These are phyloP conservation scores for Apodemia duryi DNA, from an alignment of 2,888 invertebrate genomes.

Conservation along the genomic window DNA sequence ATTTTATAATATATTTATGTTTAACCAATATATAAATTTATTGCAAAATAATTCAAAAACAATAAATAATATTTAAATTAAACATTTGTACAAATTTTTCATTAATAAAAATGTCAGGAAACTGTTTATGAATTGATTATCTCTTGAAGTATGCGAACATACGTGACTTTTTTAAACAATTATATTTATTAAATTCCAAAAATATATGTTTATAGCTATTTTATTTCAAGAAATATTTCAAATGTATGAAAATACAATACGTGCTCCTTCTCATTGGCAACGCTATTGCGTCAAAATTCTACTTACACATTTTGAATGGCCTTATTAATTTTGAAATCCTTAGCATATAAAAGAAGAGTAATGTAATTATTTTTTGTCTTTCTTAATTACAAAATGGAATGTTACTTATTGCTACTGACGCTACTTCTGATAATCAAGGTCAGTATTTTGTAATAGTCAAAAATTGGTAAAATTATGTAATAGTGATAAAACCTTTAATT, in stretches of 20 bases:
- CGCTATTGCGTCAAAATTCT: constrained; percentile 39
- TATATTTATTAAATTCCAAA: neutral
- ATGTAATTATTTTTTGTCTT: constrained; percentile 28
- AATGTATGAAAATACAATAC: constrained; percentile 36
- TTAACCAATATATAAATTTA: too few species aligned
- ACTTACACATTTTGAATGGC: constrained; percentile 40
- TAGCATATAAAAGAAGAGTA: constrained; percentile 51
- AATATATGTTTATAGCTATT: constrained; percentile 6
- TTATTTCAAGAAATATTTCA: neutral
- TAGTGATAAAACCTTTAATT: neutral
- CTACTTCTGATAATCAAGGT: constrained; percentile 32
- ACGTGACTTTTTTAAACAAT: neutral
- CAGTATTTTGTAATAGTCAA: constrained; percentile 13
- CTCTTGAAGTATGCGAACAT: neutral
- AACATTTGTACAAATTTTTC: too few species aligned
- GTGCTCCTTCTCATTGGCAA: constrained; percentile 42
- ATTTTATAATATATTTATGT: too few species aligned
- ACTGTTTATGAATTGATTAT: too few species aligned
- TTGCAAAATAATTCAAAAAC: too few species aligned
- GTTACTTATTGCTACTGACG: constrained; percentile 30
- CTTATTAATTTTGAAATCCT: constrained; percentile 52
- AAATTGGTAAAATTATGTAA: constrained; percentile 6
- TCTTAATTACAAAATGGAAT: constrained; percentile 52
- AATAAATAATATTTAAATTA: too few species aligned
- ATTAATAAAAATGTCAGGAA: too few species aligned